Evolutionary conservation across 2,797 vertebrate species (phyloP).

Genomic region (Anguilla pacifica): DNA sequence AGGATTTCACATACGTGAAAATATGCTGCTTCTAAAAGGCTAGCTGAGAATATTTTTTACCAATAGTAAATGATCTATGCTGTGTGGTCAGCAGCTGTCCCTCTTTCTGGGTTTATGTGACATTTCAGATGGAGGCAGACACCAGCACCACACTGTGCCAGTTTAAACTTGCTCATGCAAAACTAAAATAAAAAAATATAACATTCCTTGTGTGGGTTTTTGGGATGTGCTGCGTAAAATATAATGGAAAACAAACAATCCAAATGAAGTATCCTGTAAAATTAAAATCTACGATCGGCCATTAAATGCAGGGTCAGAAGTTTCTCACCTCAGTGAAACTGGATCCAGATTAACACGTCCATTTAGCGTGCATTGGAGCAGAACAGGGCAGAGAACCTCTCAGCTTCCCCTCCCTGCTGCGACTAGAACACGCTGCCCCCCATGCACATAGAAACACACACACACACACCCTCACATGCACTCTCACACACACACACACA

Average conservation of each 20-base stretch:
- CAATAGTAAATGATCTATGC: constrained; percentile 9
- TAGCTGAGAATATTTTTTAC: constrained; percentile 21
- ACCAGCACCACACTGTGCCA: background rate
- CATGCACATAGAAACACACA: background rate
- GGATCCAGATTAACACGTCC: constrained; percentile 12
- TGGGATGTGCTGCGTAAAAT: constrained; percentile 3
- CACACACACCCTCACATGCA: background rate
- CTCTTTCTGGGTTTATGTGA: background rate
- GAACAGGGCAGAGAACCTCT: background rate
- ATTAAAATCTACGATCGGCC: constrained; percentile 2
- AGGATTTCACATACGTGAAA: constrained; percentile 39
- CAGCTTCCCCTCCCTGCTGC: background rate
- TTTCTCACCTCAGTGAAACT: constrained; percentile 22
- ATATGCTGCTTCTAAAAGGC: constrained; percentile 27
- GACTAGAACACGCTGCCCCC: background rate
- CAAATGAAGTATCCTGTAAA: constrained; percentile 20
- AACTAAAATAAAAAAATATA: constrained; percentile 21
- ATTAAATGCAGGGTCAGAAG: background rate
- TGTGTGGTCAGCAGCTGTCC: background rate
- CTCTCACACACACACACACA: background rate
- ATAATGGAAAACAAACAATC: constrained; percentile 22
- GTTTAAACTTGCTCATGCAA: constrained; percentile 24
- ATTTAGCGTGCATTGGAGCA: constrained; percentile 24
- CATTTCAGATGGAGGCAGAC: background rate
- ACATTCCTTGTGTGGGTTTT: constrained; percentile 10